Conservation (phyloP, 2,797 vertebrate species). For the Enteromius viviparus region DNA sequence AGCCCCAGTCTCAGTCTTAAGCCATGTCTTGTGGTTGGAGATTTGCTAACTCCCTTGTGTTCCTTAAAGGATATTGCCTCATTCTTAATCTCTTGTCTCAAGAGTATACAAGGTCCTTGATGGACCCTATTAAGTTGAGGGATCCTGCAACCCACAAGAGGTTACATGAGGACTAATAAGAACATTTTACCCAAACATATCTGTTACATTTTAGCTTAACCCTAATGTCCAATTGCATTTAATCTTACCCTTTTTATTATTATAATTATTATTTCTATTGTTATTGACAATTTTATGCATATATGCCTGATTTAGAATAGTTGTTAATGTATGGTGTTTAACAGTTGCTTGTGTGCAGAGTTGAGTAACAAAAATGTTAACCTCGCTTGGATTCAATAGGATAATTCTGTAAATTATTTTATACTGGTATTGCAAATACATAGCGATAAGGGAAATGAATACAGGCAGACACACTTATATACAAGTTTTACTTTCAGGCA, state of each 20-base stretch:
- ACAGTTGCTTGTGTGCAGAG: background rate
- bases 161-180: background rate
- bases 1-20: constrained; percentile 44
- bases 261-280: background rate
- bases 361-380: background rate
- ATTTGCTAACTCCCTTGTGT: constrained; percentile 38
- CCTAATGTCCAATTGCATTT: constrained; percentile 31
- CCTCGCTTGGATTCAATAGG: background rate
- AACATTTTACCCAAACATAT: constrained; percentile 43
- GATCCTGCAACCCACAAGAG: constrained; percentile 32
- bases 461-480: background rate
- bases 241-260: background rate
- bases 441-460: background rate
- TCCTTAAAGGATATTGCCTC: constrained; percentile 49
- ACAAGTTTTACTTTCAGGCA: background rate
- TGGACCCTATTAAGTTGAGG: constrained; percentile 38
- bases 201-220: constrained; percentile 24
- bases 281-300: background rate
- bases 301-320: background rate
- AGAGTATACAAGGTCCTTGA: constrained; percentile 23
- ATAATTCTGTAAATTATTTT: background rate
- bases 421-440: background rate
- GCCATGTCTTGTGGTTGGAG: constrained; percentile 47
- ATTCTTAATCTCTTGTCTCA: constrained; percentile 43
- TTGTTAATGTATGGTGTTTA: background rate